These are phyloP conservation scores for Alectoris magna DNA, from an alignment of 2,797 vertebrate species.

Conservation along the genomic window DNA sequence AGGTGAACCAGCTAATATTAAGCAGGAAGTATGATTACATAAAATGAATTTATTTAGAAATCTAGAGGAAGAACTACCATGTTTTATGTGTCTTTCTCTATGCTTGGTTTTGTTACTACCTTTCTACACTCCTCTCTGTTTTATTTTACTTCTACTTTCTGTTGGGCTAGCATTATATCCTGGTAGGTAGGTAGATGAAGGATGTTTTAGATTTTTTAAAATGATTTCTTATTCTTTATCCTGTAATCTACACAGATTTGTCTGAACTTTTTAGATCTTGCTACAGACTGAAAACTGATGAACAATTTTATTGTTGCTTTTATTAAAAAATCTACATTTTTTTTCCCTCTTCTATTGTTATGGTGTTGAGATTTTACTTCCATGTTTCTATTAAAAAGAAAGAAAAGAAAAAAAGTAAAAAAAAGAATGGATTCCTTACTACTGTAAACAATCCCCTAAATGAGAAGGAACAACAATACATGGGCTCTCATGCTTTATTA, in stretches of 20 bases:
- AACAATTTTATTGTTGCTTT: not conserved
- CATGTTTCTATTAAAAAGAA: not conserved
- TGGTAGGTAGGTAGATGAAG: not conserved
- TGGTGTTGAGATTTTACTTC: not conserved
- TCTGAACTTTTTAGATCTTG: not conserved
- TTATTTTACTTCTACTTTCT: not conserved
- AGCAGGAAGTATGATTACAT: not conserved
- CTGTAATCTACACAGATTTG: not conserved
- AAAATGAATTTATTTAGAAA: not conserved
- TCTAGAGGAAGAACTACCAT: not conserved
- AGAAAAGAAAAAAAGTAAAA: not conserved
- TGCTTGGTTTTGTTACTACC: not conserved
- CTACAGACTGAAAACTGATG: not conserved
- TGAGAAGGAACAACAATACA: not conserved
- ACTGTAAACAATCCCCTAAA: not conserved
- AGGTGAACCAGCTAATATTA: not conserved
- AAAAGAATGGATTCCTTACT: not conserved
- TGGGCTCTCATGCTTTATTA: not conserved
- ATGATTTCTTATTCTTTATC: not conserved
- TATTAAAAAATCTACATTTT: not conserved
- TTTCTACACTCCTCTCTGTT: not conserved
- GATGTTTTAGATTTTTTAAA: not conserved
- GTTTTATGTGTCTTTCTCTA: not conserved
- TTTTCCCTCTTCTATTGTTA: not conserved
- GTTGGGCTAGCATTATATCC: not conserved